Evolutionary conservation across 2,113 vertebrate species (phyloP), one percentile per base, ranked within the genome.

Genomic region (Rhynchomys soricoides): DNA sequence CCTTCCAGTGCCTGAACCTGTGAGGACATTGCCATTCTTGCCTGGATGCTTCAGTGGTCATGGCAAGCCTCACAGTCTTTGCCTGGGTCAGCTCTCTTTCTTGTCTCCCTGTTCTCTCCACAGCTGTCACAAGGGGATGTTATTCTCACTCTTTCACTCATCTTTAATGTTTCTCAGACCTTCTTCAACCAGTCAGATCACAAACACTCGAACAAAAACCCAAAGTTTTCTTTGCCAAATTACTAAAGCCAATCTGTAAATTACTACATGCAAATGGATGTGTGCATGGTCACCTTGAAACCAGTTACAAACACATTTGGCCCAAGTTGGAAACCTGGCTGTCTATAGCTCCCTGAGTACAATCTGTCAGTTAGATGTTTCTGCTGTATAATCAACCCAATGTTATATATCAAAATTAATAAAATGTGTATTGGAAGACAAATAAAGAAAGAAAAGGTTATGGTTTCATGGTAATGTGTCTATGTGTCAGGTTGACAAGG

Each of bases 311-410:
- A 81, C 37, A 75, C n/a, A 74, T 64, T 50, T 90, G 94, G 19
- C 4, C 17, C 78, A 7, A 11, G 0, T 79, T 93, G 78, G 86
- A 95, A 94, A 85, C 11, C 75, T 86, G 31, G 57, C 40, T 74
- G 11, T 7, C 7, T 2, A 70, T 45, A 9, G 66, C 26, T 48
- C 24, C 12, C 45, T 93, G 7, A 2, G 0, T 45, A 82, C 57
- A 88, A 34, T 29, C 21, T 79, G 52, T 59, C 52, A 68, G n/a
- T n/a, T 91, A 37, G 13, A 29, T 66, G 75, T 94, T 96, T 94
- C 62, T 5, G 3, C 66, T 85, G 78, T 21, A 71, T 87, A 93
- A 50, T 90, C 92, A 79, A 64, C 48, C 43, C 43, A 86, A 64
- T 1, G n/a, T 19, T 48, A 52, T 66, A 95, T 95, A 78, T 86